Evolutionary conservation across 2,888 invertebrate species (phyloP).

Genomic region (Linnaemya vulpina): DNA sequence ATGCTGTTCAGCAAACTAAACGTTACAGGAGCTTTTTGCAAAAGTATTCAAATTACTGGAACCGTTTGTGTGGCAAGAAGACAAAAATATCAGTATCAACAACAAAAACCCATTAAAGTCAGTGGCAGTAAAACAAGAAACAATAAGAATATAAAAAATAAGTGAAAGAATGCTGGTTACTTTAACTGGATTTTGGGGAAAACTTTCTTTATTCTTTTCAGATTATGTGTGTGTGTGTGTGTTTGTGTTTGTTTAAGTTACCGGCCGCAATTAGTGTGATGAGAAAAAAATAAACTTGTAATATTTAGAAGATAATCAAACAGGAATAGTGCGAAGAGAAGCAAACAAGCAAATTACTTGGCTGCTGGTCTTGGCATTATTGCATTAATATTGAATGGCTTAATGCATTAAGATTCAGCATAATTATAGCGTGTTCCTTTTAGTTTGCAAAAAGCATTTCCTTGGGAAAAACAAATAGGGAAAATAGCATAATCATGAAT

Average conservation of each 20-base stretch:
- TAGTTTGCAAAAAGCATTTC: too few relatives aligned
- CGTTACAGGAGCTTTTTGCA: background rate
- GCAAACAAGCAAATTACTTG: background rate
- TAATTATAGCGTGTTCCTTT: too few relatives aligned
- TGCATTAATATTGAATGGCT: too few relatives aligned
- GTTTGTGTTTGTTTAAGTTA: background rate
- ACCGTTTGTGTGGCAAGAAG: background rate
- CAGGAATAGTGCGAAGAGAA: background rate
- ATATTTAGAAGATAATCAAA: conserved; percentile 6
- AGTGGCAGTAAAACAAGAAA: background rate
- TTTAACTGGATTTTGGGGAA: conserved; percentile 14
- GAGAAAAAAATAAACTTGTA: background rate
- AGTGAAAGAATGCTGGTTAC: conserved; percentile 12
- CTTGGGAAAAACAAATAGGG: too few relatives aligned
- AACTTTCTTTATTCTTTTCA: background rate
- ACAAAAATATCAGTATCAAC: background rate
- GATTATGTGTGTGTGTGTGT: background rate
- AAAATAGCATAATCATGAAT: too few relatives aligned
- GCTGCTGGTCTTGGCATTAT: background rate
- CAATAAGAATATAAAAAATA: conserved; percentile 12
- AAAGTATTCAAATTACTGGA: background rate
- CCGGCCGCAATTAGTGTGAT: background rate
- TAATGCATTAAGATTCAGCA: too few relatives aligned
- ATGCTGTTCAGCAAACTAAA: background rate
- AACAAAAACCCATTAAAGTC: conserved; percentile 3